Conservation (phyloP, 2,113 vertebrate genomes). For the Salvator merianae region DNA sequence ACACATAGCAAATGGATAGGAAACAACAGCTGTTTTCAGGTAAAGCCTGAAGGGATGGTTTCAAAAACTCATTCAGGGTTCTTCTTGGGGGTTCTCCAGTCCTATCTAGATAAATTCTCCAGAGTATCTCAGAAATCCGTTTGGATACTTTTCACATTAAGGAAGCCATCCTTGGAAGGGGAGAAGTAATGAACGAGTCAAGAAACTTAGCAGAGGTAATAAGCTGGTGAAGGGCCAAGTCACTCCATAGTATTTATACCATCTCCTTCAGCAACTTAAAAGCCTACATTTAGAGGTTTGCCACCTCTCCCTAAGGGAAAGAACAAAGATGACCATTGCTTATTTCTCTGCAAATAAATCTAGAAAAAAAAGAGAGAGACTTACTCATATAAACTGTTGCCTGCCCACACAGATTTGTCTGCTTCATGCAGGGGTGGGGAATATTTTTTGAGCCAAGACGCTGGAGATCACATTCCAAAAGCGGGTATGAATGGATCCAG, state of each 20-base stretch:
- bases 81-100: background rate
- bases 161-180: background rate
- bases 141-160: background rate
- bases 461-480: background rate
- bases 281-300: background rate
- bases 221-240: background rate
- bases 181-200: rapidly evolving
- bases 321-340: background rate
- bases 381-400: background rate
- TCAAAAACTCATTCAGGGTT: background rate
- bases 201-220: background rate
- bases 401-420: background rate
- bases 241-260: background rate
- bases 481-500: background rate
- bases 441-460: background rate
- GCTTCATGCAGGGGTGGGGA: background rate
- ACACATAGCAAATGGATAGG: background rate
- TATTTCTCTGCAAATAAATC: background rate
- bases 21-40: background rate
- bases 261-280: background rate
- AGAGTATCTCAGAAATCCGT: constrained; percentile 11
- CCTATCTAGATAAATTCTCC: background rate
- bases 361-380: background rate
- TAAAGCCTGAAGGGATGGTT: constrained; percentile 12
- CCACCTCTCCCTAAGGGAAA: constrained; percentile 4